Percentiles rank a stretch among this genome's conserved stretches.
These are phyloP conservation scores for Drosophila koepferae DNA, from an alignment of 2,888 invertebrate species.

Conservation along the genomic window DNA sequence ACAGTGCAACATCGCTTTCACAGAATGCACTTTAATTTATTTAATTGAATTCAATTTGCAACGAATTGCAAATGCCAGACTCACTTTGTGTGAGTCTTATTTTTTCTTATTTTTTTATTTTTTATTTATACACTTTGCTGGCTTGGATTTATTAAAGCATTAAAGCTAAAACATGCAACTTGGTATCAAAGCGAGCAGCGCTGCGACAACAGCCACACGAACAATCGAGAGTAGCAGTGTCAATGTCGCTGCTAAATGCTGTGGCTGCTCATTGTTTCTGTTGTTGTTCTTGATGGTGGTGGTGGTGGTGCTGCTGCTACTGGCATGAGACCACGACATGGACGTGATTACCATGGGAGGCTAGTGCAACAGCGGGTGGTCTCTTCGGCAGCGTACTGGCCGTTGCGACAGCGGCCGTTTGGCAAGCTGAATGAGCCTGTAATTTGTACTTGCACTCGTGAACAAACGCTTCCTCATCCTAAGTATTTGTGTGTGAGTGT, in stretches of 20 bases:
- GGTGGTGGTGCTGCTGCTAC: conserved; percentile 7
- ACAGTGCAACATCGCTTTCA: conserved; percentile 54
- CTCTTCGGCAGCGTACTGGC: conserved; percentile 21
- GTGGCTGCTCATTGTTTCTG: conserved; percentile 52
- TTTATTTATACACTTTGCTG: conserved; percentile 10
- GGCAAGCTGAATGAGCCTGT: conserved; percentile 67
- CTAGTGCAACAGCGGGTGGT: conserved; percentile 67
- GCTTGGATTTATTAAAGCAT: conserved; percentile 73
- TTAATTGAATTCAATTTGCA: conserved; percentile 76
- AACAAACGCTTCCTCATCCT: conserved; percentile 40
- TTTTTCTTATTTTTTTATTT: background rate
- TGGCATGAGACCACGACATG: conserved; percentile 54
- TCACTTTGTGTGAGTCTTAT: background rate
- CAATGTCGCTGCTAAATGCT: conserved; percentile 62
- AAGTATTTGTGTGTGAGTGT: conserved; percentile 14
- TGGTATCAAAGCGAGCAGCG: conserved; percentile 58
- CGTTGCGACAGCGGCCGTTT: conserved; percentile 20
- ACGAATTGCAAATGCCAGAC: conserved; percentile 53
- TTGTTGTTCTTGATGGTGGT: conserved; percentile 16
- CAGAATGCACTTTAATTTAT: conserved; percentile 76
- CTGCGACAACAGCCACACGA: conserved; percentile 44
- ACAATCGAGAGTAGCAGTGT: conserved; percentile 29
- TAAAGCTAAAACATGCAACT: conserved; percentile 71
- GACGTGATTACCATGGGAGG: conserved; percentile 63
- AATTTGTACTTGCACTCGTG: conserved; percentile 77